phyloP scores from a whole-genome alignment of 1,140 invertebrate species.

The Lepidurus packardi region DNA sequence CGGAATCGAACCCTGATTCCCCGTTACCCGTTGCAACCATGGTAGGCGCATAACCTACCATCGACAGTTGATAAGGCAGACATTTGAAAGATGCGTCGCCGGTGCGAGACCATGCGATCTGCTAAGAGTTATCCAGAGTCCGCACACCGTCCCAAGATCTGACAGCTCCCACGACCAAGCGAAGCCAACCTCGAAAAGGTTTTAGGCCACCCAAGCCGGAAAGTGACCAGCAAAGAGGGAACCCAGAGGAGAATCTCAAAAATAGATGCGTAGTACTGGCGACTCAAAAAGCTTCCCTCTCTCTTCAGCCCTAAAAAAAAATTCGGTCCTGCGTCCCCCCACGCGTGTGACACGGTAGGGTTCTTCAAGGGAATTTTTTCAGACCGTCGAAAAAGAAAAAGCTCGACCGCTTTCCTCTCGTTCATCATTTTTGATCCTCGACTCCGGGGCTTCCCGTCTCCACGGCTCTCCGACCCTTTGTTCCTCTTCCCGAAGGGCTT shows the following conservation, averaged over 20 bases:
- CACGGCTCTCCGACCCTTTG: neutral
- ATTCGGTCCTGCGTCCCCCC: neutral
- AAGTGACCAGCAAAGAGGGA: neutral
- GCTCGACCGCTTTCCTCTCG: neutral
- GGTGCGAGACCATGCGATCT: constrained; percentile 66
- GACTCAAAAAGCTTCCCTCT: neutral
- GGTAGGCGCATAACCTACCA: constrained; percentile 70
- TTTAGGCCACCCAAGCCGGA: neutral
- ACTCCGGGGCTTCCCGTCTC: neutral
- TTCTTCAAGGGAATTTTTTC: neutral
- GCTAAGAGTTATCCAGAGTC: constrained; percentile 73
- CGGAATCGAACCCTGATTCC: constrained; percentile 57
- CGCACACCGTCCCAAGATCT: neutral
- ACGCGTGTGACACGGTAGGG: constrained; percentile 2
- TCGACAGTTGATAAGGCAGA: constrained; percentile 83
- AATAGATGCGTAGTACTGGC: neutral
- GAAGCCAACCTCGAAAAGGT: neutral
- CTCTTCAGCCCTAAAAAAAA: neutral
- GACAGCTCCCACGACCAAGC: neutral
- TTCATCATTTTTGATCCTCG: neutral
- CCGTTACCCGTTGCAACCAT: constrained; percentile 71
- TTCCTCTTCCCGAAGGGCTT: neutral
- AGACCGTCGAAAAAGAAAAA: neutral
- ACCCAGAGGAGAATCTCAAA: neutral
- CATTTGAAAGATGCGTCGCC: constrained; percentile 76